Evolutionary conservation across 2,113 vertebrate species (phyloP), one percentile per base, ranked within the genome.

Genomic region (Cyphomyrus discorhynchus): DNA sequence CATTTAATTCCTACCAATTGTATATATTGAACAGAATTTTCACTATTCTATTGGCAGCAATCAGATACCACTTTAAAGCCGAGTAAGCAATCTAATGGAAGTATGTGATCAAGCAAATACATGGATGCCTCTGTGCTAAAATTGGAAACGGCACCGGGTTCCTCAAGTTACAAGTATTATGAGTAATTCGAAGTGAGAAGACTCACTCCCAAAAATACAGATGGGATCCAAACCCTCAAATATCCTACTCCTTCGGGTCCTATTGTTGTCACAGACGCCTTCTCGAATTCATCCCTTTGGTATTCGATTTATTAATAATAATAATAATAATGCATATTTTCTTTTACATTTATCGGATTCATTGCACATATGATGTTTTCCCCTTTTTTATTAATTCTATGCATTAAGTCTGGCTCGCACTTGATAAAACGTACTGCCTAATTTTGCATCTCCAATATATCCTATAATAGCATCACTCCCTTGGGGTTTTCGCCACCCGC

Each of bases 261-360:
- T 94, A 93, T 92, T 94, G 91, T 93, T 94, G 94, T 96, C 95
- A 94, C 93, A 93, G 93, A 93, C 91, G 90, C 94, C 94, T 93
- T 93, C 92, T 93, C 92, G 94, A 31, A 93, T 92, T 94, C 94
- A 94, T 94, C 93, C 93, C 91, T 91, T 91, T 80, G 74, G 90
- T 91, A 92, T 90, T 91, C 92, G 94, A 94, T 91, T 93, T 94
- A 92, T 94, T 93, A 93, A 58, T 58, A 93, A 58, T n/a, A 92
- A 62, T 94, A 93, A 94, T 93, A 93, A 58, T 58, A 93, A 62
- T n/a, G 93, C 94, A 93, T 91, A 92, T 93, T 91, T 92, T 94
- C 91, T 93, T 93, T 92, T 92, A n/a, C 17, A 91, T 90, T 7
- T 93, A 92, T 92, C 92, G 92, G 19, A 53, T 93, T 94, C 94